Evolutionary conservation across 2,888 invertebrate species (phyloP), one percentile per base, ranked within the genome.

Genomic region (Sericinus montela): DNA sequence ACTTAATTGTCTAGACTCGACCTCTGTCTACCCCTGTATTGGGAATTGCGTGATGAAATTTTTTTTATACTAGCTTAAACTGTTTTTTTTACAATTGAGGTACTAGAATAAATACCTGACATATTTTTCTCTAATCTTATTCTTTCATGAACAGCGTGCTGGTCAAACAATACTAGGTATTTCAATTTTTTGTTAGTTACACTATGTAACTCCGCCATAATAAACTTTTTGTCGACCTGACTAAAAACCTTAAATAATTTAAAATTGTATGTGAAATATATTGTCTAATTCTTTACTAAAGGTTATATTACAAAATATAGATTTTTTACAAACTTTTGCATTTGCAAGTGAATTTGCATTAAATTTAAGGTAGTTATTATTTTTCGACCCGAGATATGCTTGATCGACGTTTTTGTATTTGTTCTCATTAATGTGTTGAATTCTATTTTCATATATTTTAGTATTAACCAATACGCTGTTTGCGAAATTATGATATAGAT

Each of bases 81-180:
- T n/a, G n/a, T n/a, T n/a, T n/a, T n/a, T n/a, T n/a, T n/a, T n/a
- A n/a, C n/a, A n/a, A n/a, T n/a, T n/a, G n/a, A n/a, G n/a, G n/a
- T n/a, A n/a, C n/a, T n/a, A n/a, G n/a, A n/a, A 13, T 16, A 34
- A 10, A 38, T 81, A 93, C 94, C 91, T 72, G 82, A 65, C 52
- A 92, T 80, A 51, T 95, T 90, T 49, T 84, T 78, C 79, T 97
- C 97, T 38, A 97, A 86, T 53, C 93, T 88, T 53, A 97, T 91
- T 70, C 97, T 90, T 82, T 97, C 97, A 75, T 96, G 93, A 23
- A 94, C 94, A 35, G 97, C 97, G 81, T 97, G 97, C 77, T 97
- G 97, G 80, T 97, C 97, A 72, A 97, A 93, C 28, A 94, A 64
- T 28, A 94, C 85, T 14, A 95, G 66, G 48, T 28, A 69, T 58